phyloP scores from a whole-genome alignment of 2,888 invertebrate species.

The Harpalus rubripes region DNA sequence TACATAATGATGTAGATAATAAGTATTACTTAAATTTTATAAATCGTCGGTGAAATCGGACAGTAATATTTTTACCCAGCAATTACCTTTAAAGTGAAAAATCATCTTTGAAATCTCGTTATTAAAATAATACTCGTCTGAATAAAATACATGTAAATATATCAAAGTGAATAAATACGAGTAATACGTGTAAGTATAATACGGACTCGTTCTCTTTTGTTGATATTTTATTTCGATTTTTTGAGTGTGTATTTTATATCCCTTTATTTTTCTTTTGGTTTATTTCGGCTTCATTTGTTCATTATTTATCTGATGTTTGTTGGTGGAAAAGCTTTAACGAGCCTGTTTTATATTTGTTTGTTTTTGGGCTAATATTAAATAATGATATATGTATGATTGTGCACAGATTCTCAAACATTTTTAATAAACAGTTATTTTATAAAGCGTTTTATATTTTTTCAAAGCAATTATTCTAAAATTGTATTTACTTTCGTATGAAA shows the following conservation, averaged over 20 bases:
- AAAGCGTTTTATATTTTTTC: not conserved
- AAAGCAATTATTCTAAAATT: not conserved
- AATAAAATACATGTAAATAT: no score
- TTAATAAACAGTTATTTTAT: not conserved
- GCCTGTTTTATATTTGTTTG: not conserved
- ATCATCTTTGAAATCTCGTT: no score
- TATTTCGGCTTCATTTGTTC: not conserved
- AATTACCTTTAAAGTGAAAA: no score
- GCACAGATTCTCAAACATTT: not conserved
- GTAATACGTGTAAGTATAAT: no score
- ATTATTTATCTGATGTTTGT: not conserved
- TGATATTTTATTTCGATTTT: no score
- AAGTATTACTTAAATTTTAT: no score
- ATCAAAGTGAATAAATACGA: no score
- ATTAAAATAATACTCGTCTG: no score
- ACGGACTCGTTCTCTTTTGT: no score
- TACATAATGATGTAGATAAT: no score
- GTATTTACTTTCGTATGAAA: not conserved
- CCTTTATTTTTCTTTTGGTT: slow-evolving; percentile 6
- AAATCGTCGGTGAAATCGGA: no score
- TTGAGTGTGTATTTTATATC: not conserved
- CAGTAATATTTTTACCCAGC: no score
- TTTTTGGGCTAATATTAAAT: slow-evolving; percentile 2
- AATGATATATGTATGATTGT: not conserved
- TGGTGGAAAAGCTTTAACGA: not conserved